phyloP scores from a whole-genome alignment of 2,888 invertebrate genomes.

The Diarsia brunnea region DNA sequence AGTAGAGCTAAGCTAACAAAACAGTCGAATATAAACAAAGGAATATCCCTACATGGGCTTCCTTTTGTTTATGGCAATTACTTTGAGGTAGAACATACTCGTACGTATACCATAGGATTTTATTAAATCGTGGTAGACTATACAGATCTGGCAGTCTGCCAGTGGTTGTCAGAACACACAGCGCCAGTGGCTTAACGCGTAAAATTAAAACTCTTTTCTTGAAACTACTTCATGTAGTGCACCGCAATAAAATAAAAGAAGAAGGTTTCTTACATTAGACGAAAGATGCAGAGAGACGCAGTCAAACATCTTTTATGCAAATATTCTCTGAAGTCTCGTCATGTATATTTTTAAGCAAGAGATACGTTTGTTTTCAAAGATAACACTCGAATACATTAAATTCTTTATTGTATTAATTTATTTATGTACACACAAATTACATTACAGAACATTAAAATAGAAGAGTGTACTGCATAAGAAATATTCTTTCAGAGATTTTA shows the following conservation, averaged over 20 bases:
- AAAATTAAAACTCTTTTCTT: conserved; percentile 40
- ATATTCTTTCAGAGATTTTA: background rate
- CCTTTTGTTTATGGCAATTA: background rate
- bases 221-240: conserved; percentile 7
- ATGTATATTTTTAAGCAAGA: conserved; percentile 9
- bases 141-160: conserved; percentile 41
- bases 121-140: conserved; percentile 34
- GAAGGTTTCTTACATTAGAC: conserved; percentile 21
- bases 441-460: too few relatives aligned
- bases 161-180: conserved; percentile 25
- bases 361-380: conserved; percentile 16
- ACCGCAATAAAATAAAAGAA: conserved; percentile 2
- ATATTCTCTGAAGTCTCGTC: conserved; percentile 5
- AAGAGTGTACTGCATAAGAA: too few relatives aligned
- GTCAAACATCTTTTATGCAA: conserved; percentile 35
- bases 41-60: background rate
- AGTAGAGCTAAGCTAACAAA: background rate
- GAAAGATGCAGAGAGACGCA: conserved; percentile 13
- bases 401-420: background rate
- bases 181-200: conserved; percentile 15
- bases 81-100: background rate
- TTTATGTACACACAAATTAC: too few relatives aligned
- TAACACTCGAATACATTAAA: background rate
- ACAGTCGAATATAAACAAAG: background rate
- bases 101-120: conserved; percentile 21